Conservation (phyloP, 2,888 invertebrate genomes). For the Cataglyphis rosenhaueri region DNA sequence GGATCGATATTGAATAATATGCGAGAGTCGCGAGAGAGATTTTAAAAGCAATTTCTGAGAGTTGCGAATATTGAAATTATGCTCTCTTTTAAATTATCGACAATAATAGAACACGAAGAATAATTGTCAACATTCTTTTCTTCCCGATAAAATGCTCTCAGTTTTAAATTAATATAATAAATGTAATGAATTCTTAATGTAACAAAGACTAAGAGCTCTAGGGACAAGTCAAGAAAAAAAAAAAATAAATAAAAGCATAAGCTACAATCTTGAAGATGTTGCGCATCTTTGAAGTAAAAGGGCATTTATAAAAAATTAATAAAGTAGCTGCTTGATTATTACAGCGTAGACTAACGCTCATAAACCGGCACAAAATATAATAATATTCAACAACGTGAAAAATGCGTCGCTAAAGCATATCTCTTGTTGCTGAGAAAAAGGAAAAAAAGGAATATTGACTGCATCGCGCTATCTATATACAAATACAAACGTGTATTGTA, state of each 20-base stretch:
- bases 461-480: not conserved
- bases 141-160: not conserved
- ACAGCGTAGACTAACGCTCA: not conserved
- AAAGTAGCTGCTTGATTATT: slow-evolving; percentile 30
- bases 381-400: not conserved
- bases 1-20: slow-evolving; percentile 1
- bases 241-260: slow-evolving; percentile 15
- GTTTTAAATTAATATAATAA: not conserved
- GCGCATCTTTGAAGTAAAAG: not conserved
- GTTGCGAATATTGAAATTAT: not conserved
- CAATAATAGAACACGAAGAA: not conserved
- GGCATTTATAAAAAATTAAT: slow-evolving; percentile 25
- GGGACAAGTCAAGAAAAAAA: not conserved
- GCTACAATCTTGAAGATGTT: slow-evolving; percentile 33
- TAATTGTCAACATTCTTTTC: not conserved
- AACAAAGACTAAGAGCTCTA: not conserved
- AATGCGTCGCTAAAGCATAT: not conserved
- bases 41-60: not conserved
- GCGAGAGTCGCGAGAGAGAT: not conserved
- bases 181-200: not conserved
- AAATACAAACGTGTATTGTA: not conserved
- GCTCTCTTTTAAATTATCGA: slow-evolving; percentile 3
- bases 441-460: not conserved
- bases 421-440: not conserved
- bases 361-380: not conserved